Evolutionary conservation across 2,113 vertebrate genomes (phyloP).

Genomic region (Dolichotis patagonum): DNA sequence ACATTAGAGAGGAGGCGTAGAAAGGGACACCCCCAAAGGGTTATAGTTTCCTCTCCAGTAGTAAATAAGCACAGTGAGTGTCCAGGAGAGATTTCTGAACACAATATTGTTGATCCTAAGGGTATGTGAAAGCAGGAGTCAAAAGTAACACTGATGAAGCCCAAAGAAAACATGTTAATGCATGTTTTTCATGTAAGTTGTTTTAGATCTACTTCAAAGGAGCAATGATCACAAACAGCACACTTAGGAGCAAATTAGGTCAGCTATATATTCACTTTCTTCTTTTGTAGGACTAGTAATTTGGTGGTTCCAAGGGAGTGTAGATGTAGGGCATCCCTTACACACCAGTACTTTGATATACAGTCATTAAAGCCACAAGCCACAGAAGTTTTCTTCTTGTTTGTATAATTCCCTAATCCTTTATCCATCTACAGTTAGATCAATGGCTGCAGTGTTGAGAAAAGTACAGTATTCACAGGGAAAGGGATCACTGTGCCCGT

Average conservation of each 20-base stretch:
- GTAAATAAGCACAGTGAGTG: not conserved
- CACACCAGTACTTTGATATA: not conserved
- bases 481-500: not conserved
- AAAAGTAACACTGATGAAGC: no score
- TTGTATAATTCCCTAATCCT: slow-evolving; percentile 31
- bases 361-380: not conserved
- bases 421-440: not conserved
- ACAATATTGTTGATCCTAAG: not conserved
- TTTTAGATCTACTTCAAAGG: slow-evolving; percentile 1
- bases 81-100: not conserved
- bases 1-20: not conserved
- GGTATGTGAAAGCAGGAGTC: not conserved
- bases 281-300: not conserved
- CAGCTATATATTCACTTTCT: not conserved
- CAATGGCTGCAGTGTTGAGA: not conserved
- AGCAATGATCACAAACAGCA: not conserved
- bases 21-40: not conserved
- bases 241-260: slow-evolving; percentile 11
- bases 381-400: not conserved
- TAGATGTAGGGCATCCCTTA: not conserved
- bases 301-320: not conserved
- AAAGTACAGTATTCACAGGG: not conserved
- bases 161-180: not conserved
- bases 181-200: not conserved
- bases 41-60: not conserved